phyloP scores from a whole-genome alignment of 2,888 invertebrate species.

The Endotricha flammealis region DNA sequence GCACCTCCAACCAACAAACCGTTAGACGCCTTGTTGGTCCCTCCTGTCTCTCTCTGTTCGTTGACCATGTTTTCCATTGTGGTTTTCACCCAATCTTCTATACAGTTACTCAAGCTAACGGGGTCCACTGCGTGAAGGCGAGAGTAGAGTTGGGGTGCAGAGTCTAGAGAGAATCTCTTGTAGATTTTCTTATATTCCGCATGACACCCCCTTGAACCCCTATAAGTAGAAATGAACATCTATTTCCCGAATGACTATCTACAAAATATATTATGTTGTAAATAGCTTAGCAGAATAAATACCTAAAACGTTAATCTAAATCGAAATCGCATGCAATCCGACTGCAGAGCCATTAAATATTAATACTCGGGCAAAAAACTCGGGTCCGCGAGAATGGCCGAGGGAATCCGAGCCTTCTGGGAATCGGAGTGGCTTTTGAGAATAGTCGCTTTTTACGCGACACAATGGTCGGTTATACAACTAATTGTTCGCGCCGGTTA shows the following conservation, averaged over 20 bases:
- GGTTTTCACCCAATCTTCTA: conserved; percentile 5
- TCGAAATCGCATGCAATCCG: conserved; percentile 51
- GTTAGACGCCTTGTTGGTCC: conserved; percentile 4
- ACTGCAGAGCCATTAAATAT: conserved; percentile 58
- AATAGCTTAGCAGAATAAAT: conserved; percentile 45
- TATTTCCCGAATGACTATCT: too few relatives aligned
- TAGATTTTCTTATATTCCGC: conserved; percentile 3
- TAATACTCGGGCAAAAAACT: conserved; percentile 57
- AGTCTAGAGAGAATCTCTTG: conserved; percentile 5
- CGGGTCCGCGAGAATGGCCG: conserved; percentile 40
- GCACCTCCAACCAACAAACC: conserved; percentile 1
- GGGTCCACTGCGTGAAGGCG: conserved; percentile 9
- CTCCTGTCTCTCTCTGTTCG: too few relatives aligned
- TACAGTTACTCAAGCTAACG: conserved; percentile 7
- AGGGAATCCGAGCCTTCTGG: conserved; percentile 61
- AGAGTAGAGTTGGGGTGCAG: conserved; percentile 10
- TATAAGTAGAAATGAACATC: too few relatives aligned
- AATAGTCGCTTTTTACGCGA: conserved; percentile 49
- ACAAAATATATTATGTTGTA: too few relatives aligned
- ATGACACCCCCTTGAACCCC: neutral
- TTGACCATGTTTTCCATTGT: conserved; percentile 6
- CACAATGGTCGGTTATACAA: conserved; percentile 67
- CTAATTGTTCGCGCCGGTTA: conserved; percentile 66
- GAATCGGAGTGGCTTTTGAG: conserved; percentile 51
- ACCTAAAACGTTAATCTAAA: conserved; percentile 43